Evolutionary conservation across 2,888 invertebrate species (phyloP).

Genomic region (Cephus pulcher): DNA sequence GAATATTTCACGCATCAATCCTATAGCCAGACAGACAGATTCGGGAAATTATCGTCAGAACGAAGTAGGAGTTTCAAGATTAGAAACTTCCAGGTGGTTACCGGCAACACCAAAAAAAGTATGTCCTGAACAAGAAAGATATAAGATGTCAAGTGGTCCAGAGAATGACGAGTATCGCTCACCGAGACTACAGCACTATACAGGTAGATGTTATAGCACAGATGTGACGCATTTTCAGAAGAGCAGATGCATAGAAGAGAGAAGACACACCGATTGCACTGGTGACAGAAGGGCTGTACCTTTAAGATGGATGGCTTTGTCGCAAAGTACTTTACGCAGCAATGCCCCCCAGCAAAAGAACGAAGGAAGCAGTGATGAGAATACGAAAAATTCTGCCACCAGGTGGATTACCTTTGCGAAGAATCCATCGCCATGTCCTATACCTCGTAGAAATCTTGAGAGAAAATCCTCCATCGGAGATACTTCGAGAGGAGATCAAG

Average conservation of each 20-base stretch:
- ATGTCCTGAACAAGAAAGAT: conserved; percentile 4
- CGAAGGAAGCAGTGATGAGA: conserved; percentile 25
- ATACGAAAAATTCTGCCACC: conserved; percentile 4
- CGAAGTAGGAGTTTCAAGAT: background rate
- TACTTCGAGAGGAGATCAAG: conserved; percentile 2
- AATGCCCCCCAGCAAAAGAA: conserved; percentile 28
- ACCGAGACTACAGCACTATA: background rate
- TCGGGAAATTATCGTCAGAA: background rate
- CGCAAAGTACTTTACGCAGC: background rate
- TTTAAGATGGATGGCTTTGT: conserved; percentile 1
- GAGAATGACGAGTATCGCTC: background rate
- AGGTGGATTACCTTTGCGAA: conserved; percentile 49
- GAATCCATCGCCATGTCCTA: conserved; percentile 40
- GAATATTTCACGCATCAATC: conserved; percentile 8
- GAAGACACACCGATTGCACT: conserved; percentile 40
- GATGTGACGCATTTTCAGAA: conserved; percentile 32
- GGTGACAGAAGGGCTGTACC: conserved; percentile 19
- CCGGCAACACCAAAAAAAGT: background rate
- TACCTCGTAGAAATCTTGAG: conserved; percentile 36
- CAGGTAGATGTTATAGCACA: conserved; percentile 37
- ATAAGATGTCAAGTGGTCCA: background rate
- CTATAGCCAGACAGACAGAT: background rate
- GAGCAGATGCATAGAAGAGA: conserved; percentile 31
- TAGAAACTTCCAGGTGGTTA: background rate
- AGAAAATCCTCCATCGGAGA: conserved; percentile 23